Base-by-base conservation (phyloP, 2,113 vertebrate genomes). In the Synodontis membranacea region DNA sequence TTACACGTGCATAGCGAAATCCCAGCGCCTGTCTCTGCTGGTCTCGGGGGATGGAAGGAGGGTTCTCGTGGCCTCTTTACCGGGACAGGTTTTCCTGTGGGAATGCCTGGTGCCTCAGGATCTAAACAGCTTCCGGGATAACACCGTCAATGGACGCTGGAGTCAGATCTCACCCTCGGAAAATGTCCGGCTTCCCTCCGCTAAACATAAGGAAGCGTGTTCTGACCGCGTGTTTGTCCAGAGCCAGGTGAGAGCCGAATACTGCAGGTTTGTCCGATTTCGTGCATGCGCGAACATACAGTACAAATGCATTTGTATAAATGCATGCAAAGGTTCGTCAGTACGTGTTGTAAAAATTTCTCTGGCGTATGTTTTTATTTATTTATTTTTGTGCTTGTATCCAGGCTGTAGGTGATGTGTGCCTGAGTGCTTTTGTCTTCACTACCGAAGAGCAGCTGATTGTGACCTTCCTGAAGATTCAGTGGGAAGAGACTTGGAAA, bases 361-460 rank as follows among this genome's bases (percentile, higher is more conserved):
- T n/a, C 25, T n/a, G 25, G 28, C 4, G 9, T 62, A 12, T 62
- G 5, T 56, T 7, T 80, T 31, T 42, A 31, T 86, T 62, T n/a
- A n/a, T n/a, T n/a, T n/a, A n/a, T 23, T 28, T 58, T 82, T 39
- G 19, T 52, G 76, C 4, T 86, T 1, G 39, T 72, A 23, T 15
- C 19, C 90, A 99, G 98, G 87, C 94, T 56, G 83, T 97, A 74
- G 96, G 97, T 52, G 97, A 98, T 81, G 92, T 94, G 87, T 98
- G 97, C 91, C 92, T 99, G 42, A 96, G 95, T 75, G 96, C 94
- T 0, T 97, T 98, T 91, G 88, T 95, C 25, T 99, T 97, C 93
- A 96, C 93, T 88, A 94, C 92, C 88, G 96, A 89, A 0, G 92
- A 95, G 15, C 91, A 91, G 60, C 92, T 99, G 75, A 83, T 95